phyloP scores from a whole-genome alignment of 2,113 vertebrate species.

The Silurus meridionalis region DNA sequence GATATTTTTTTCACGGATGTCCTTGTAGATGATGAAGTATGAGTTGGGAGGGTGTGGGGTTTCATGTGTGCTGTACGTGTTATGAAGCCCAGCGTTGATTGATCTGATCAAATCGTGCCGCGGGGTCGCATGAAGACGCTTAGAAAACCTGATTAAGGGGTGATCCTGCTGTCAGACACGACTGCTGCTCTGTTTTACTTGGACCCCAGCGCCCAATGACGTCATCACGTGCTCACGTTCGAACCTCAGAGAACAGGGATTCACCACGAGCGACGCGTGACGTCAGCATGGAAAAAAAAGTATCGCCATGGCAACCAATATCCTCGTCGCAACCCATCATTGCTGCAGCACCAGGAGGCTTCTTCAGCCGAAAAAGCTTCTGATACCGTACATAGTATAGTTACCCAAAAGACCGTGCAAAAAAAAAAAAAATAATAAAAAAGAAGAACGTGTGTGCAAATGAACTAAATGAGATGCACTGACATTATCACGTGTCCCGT shows the following conservation, averaged over 20 bases:
- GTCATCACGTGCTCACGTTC: not conserved
- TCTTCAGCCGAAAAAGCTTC: not conserved
- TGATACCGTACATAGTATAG: not conserved
- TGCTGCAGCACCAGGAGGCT: constrained; percentile 45
- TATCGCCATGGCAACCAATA: constrained; percentile 75
- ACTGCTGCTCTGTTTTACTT: not conserved
- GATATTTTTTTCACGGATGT: not conserved
- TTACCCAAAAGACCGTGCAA: not conserved
- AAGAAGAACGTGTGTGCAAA: not conserved
- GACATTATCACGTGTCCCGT: not conserved
- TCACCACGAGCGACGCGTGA: constrained; percentile 63
- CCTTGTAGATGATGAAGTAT: not conserved
- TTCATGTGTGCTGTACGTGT: not conserved
- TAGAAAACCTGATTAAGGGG: not conserved
- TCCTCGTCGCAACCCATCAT: constrained; percentile 61
- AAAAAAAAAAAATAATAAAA: not conserved
- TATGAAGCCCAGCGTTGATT: no score
- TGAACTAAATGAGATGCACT: not conserved
- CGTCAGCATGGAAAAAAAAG: constrained; percentile 60
- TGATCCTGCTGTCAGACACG: not conserved
- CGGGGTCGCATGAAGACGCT: not conserved
- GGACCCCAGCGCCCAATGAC: not conserved
- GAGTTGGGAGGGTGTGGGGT: no score
- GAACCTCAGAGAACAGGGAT: constrained; percentile 59
- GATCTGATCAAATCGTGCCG: not conserved